Base-by-base conservation (phyloP, 2,888 invertebrate species). In the Apamea sordens region DNA sequence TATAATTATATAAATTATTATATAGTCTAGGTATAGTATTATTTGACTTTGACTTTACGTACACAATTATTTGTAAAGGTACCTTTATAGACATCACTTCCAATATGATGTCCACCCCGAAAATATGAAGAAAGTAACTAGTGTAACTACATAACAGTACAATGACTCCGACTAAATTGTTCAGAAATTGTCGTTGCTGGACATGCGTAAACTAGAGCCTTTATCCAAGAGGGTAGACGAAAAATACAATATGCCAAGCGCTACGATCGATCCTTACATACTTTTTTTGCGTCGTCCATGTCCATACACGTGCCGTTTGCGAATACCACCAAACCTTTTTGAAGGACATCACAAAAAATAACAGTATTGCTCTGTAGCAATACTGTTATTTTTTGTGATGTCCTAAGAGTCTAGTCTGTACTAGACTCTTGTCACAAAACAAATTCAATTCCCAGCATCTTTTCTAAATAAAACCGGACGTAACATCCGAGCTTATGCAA, bases 401-500 rank as follows among this genome's bases (percentile, higher is more conserved):
- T n/a, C n/a, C n/a, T n/a, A n/a, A n/a, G n/a, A n/a, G n/a, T n/a
- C n/a, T n/a, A n/a, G n/a, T n/a, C n/a, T n/a, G n/a, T n/a, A 3
- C 11, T 71, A 24, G 36, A 36, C 8, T 50, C 24, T 70, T 36
- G 18, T 53, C 24, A 21, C 4, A 47, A 63, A 41, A 59, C 15
- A 10, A 72, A 85, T 59, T 64, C 50, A 36, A 64, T 47, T 68
- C 56, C 15, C 47, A 64, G 41, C 65, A 41, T 50, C 64, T 76
- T 79, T 82, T 56, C 21, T n/a, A 13, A 44, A 56, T 11, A 64
- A 69, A 79, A 68, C 79, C 86, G 86, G 86, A 87, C 76, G 89
- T 61, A 77, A 83, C 72, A 80, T 78, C 85, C 69, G 79, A 83
- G 86, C 72, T 82, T 86, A 89, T 86, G 83, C 77, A 90, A 88